A percentile compares a stretch with the other conserved stretches of the same genome.
These are phyloP conservation scores for Papilio gigon DNA, from an alignment of 2,888 invertebrate genomes.

Conservation along the genomic window DNA sequence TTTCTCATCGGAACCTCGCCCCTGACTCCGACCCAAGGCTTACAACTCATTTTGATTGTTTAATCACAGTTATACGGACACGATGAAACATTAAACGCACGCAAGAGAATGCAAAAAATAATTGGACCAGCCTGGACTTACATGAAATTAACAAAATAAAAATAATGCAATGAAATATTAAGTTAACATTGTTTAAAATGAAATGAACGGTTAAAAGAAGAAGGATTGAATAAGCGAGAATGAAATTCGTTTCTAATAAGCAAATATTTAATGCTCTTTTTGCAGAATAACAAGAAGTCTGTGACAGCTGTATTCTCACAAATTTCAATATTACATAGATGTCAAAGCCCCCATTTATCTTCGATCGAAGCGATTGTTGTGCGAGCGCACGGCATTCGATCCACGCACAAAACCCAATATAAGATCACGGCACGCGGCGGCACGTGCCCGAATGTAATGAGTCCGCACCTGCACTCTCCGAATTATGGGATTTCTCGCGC, in stretches of 20 bases:
- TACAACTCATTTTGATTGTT: constrained; percentile 1
- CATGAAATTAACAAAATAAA: background rate
- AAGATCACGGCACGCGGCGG: constrained; percentile 65
- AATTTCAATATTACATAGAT: constrained; percentile 42
- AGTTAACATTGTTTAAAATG: too few relatives aligned
- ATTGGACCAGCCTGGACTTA: background rate
- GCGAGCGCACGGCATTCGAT: constrained; percentile 63
- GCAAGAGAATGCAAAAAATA: background rate
- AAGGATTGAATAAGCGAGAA: too few relatives aligned
- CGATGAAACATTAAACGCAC: background rate
- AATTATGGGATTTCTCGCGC: constrained; percentile 82
- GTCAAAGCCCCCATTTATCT: constrained; percentile 49
- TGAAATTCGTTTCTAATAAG: too few relatives aligned
- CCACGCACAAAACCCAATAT: constrained; percentile 60
- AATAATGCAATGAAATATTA: too few relatives aligned
- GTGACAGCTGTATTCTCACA: constrained; percentile 28
- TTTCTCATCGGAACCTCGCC: constrained; percentile 72
- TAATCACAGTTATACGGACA: constrained; percentile 12
- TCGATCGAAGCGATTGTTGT: constrained; percentile 61
- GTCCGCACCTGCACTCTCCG: constrained; percentile 78
- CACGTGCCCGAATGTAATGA: constrained; percentile 80
- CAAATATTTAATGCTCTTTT: too few relatives aligned
- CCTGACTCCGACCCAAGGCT: constrained; percentile 34
- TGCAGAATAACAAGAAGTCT: constrained; percentile 8
- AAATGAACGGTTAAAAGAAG: too few relatives aligned